Base-by-base conservation (phyloP, 2,113 vertebrate species). In the Mobula hypostoma region DNA sequence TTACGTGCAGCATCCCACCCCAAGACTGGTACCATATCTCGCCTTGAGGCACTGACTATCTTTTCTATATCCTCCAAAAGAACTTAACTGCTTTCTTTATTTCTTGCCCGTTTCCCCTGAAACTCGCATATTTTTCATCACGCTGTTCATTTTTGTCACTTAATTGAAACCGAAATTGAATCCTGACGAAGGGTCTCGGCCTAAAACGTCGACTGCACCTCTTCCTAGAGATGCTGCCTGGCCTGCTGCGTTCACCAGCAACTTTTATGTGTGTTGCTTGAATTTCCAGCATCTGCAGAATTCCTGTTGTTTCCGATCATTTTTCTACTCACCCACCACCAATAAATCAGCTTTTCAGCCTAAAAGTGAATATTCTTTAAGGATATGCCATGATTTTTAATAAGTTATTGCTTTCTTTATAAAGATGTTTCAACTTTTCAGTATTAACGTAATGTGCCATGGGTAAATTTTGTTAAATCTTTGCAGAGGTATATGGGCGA, bases 21-120 rank as follows among this genome's bases (percentile, higher is more conserved):
- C 68, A 27, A 1, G 21, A 77, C 29, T 77, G 29, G 27, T 9
- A 24, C 29, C 76, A 29, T 7, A 77, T 77, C 74, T 77, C 74
- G 2, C 21, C 24, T 9, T 12, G 4, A 17, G 11, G 56, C 14
- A 12, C 48, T 4, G 0, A 0, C 5, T 0, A n/a, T 7, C 63
- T 12, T 48, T 15, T 4, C 61, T 29, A 0, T 15, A 29, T 32
- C n/a, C 29, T 1, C 19, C 32, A 15, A 40, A 29, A 48, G 48
- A 48, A 48, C 48, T 48, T 48, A 48, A 48, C 48, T 48, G 48
- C 48, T 48, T 48, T 2, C 79, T 32, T 19, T 15, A 5, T 82
- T 48, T 48, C 48, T 80, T 32, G n/a, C 40, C 15, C 19, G 3
- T 58, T 74, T 74, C 72, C 72, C 17, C 21, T 74, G 2, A 74